phyloP scores from a whole-genome alignment of 2,797 vertebrate genomes.

The Clamator glandarius region DNA sequence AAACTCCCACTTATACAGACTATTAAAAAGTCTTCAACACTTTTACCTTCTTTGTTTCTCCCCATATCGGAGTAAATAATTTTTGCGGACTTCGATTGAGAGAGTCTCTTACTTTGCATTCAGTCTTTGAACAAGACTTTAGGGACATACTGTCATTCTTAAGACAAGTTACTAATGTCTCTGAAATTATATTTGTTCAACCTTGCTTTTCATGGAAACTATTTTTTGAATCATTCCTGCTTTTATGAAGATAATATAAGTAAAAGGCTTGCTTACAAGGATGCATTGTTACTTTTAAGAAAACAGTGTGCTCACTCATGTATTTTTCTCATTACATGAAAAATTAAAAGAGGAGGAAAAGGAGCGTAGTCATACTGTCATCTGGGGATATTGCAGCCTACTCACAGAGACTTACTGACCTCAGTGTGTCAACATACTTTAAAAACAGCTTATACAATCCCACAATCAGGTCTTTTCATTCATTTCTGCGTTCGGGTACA shows the following conservation, averaged over 20 bases:
- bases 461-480: neutral
- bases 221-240: neutral
- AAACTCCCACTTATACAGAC: conserved; percentile 26
- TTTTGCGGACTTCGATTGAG: neutral
- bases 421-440: neutral
- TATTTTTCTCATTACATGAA: neutral
- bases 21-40: neutral
- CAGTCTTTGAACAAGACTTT: neutral
- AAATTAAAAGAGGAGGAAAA: neutral
- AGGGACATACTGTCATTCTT: neutral
- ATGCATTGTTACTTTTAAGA: neutral
- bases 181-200: neutral
- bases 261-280: neutral
- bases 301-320: neutral
- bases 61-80: neutral
- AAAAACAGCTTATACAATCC: neutral
- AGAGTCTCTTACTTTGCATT: neutral
- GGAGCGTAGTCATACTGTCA: neutral
- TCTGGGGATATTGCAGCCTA: conserved; percentile 1
- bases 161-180: neutral
- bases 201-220: neutral
- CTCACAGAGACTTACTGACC: neutral
- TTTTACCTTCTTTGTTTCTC: conserved; percentile 34
- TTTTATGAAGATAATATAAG: neutral
- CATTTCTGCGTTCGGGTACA: neutral